Conservation (phyloP, 2,113 vertebrate species). For the Polypterus senegalus region DNA sequence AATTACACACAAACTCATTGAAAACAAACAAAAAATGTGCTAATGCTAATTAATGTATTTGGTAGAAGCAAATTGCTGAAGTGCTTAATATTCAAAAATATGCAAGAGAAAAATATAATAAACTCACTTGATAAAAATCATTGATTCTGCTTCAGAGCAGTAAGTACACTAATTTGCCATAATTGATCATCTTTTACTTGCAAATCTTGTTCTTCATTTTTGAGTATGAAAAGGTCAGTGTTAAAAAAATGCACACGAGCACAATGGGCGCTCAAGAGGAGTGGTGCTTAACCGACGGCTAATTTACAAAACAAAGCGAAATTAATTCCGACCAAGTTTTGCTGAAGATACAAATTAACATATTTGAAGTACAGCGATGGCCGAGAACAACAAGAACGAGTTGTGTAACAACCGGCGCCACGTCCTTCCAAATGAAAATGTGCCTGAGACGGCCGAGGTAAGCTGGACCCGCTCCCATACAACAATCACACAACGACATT, state of each 20-base stretch:
- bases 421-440: no score
- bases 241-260: constrained; percentile 36
- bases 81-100: constrained; percentile 23
- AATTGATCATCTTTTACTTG: constrained; percentile 55
- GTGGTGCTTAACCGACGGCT: constrained; percentile 68
- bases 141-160: constrained; percentile 68
- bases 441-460: no score
- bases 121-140: constrained; percentile 68
- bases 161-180: constrained; percentile 63
- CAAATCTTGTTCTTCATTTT: constrained; percentile 54
- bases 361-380: neutral
- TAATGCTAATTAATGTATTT: constrained; percentile 1
- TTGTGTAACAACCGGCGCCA: no score
- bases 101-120: constrained; percentile 59
- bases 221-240: constrained; percentile 53
- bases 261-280: constrained; percentile 49
- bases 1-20: neutral
- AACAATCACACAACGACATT: no score
- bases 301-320: constrained; percentile 72
- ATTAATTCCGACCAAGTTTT: constrained; percentile 64
- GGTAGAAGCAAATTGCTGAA: neutral
- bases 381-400: no score
- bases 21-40: constrained; percentile 8
- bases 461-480: no score
- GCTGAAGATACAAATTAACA: constrained; percentile 61